Conservation (phyloP, 2,113 vertebrate genomes). For the Paradoxurus hermaphroditus region DNA sequence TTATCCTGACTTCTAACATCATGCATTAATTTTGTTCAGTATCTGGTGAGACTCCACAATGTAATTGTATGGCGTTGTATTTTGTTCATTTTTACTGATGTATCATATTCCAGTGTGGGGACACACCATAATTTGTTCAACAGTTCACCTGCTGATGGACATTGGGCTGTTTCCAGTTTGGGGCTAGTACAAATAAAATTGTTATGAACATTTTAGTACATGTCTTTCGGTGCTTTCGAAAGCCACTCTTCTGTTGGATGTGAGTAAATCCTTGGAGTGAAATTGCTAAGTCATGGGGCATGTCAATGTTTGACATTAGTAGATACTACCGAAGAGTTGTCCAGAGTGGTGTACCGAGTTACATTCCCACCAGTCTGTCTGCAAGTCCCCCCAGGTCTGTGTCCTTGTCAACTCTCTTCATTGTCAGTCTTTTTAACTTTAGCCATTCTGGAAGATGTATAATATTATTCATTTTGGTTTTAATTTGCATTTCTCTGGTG, state of each 20-base stretch:
- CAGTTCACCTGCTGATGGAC: neutral
- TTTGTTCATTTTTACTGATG: neutral
- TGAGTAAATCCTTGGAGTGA: neutral
- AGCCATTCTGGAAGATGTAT: neutral
- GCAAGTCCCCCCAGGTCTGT: neutral
- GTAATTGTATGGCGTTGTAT: neutral
- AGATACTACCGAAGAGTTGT: neutral
- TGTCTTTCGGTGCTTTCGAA: neutral
- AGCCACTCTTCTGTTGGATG: neutral
- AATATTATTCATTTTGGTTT: neutral
- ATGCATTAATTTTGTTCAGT: neutral
- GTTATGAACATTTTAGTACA: too few species aligned
- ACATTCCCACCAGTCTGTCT: too few species aligned
- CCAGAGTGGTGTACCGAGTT: neutral
- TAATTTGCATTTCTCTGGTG: neutral
- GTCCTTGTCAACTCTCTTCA: neutral
- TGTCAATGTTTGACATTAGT: neutral
- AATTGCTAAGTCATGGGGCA: neutral
- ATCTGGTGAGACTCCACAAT: neutral
- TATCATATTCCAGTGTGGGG: neutral
- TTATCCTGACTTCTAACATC: neutral
- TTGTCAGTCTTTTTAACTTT: neutral
- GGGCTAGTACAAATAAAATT: neutral
- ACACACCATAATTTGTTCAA: neutral
- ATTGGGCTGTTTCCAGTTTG: neutral